Base-by-base conservation (phyloP, 2,888 invertebrate genomes). In the Oscheius sp. region DNA sequence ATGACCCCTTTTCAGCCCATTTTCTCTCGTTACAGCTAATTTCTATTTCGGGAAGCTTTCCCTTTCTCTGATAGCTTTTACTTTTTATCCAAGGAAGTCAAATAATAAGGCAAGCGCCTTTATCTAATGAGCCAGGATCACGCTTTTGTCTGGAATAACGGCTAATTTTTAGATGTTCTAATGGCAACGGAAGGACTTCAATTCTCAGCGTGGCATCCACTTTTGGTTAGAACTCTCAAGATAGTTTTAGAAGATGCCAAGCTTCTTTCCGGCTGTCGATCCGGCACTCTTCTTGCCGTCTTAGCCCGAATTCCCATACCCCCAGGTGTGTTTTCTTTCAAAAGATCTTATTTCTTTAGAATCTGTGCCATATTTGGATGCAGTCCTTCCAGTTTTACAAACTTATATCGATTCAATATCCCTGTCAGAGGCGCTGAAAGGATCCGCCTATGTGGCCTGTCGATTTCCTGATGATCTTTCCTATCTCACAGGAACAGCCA, bases 181-280 rank as follows among this genome's bases (percentile, higher is more conserved):
- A 64, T 64, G 64, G 46, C 64, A 23, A 20, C 64, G 10, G 33
- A 31, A 17, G 64, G 50, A 12, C 53, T 65, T 10, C 52, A 65
- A 17, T 55, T 61, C 17, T 23, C 48, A 31, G 48, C 68, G n/a
- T 68, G 68, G 68, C 68, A 68, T 46, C 68, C 68, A 10, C 31
- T 68, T 25, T 52, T 68, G 17, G 68, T 68, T 17, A 15, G 68
- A 33, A 46, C 58, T n/a, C 52, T 68, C 29, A 42, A 50, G 8
- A 37, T 33, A 27, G 20, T 57, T 29, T 31, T 66, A 23, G 55
- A 53, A 17, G 57, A 45, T 27, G 31, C 45, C 20, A 42, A 61
- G n/a, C 20, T 55, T 15, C 20, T 34, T 2, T 23, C 45, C 25
- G 61, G 61, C 3, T 42, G 42, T 27, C 42, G 67, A 29, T 25